A percentile compares a stretch with the other conserved stretches of the same genome.
These are phyloP conservation scores for Molossus alvarezi DNA, from an alignment of 2,797 vertebrate genomes.

Conservation along the genomic window DNA sequence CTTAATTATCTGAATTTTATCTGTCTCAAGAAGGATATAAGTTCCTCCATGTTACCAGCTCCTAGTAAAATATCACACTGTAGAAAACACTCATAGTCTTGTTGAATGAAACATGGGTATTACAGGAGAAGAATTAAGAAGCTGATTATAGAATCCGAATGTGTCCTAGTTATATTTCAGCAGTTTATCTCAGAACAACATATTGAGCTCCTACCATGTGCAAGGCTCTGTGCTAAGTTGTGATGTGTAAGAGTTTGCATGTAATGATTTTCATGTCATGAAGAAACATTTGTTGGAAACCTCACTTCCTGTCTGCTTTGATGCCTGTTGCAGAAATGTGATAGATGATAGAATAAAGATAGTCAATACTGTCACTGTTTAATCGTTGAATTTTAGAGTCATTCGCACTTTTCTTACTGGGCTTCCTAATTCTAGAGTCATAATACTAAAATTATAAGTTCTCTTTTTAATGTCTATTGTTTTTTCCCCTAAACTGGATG, in stretches of 20 bases:
- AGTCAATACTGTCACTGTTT: neutral
- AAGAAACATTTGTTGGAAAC: conserved; percentile 15
- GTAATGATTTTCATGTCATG: neutral
- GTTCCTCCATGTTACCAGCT: neutral
- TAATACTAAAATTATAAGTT: neutral
- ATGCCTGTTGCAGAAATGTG: conserved; percentile 6
- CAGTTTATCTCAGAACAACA: neutral
- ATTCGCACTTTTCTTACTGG: neutral
- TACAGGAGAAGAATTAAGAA: neutral
- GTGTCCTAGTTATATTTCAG: neutral
- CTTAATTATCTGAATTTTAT: conserved; percentile 14
- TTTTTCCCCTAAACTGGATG: neutral
- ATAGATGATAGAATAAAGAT: neutral
- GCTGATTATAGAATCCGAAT: neutral
- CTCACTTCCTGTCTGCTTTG: neutral
- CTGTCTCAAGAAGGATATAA: neutral
- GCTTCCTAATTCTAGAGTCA: conserved; percentile 44
- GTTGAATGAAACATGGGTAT: conserved; percentile 3
- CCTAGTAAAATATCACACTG: conserved; percentile 17
- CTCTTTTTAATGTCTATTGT: neutral
- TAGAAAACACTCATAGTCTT: conserved; percentile 48
- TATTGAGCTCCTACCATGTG: neutral
- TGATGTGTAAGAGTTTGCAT: neutral
- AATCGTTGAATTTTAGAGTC: conserved; percentile 39
- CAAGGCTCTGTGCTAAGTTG: neutral